Evolutionary conservation across 2,797 vertebrate genomes (phyloP).

Genomic region (Sternarchorhynchus goeldii): DNA sequence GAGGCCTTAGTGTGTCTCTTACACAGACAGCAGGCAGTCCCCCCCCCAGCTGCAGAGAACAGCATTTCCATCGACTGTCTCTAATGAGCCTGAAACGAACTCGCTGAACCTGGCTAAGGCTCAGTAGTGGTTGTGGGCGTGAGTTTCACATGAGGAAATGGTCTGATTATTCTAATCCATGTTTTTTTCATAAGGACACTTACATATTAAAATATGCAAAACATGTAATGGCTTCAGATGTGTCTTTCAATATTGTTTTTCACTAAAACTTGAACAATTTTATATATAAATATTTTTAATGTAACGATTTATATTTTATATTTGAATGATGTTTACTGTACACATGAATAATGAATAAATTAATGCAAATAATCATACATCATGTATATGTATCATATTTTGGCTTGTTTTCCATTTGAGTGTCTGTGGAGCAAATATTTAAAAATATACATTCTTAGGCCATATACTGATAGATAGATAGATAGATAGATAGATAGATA

Average conservation of each 20-base stretch:
- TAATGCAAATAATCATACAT: neutral
- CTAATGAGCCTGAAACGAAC: conserved; percentile 58
- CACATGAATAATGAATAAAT: conserved; percentile 5
- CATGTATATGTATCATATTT: too few relatives aligned
- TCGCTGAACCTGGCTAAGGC: conserved; percentile 52
- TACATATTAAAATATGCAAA: conserved; percentile 48
- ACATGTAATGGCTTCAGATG: neutral
- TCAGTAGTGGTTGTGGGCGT: conserved; percentile 25
- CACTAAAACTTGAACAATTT: conserved; percentile 1
- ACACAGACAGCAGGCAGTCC: neutral
- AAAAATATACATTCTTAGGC: neutral
- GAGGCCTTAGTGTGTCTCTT: too few relatives aligned
- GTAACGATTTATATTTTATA: conserved; percentile 10
- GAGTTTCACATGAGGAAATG: neutral
- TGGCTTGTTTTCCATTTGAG: too few relatives aligned
- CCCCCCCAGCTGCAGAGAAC: conserved; percentile 39
- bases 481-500: too few relatives aligned
- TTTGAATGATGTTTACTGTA: neutral
- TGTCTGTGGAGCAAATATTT: neutral
- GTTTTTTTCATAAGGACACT: conserved; percentile 45
- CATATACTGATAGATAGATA: too few relatives aligned
- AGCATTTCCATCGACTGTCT: conserved; percentile 44
- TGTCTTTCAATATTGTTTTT: conserved; percentile 7
- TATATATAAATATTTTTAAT: neutral
- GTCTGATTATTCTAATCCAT: conserved; percentile 42